Evolutionary conservation across 2,797 vertebrate genomes (phyloP).

Genomic region (Nasua narica): DNA sequence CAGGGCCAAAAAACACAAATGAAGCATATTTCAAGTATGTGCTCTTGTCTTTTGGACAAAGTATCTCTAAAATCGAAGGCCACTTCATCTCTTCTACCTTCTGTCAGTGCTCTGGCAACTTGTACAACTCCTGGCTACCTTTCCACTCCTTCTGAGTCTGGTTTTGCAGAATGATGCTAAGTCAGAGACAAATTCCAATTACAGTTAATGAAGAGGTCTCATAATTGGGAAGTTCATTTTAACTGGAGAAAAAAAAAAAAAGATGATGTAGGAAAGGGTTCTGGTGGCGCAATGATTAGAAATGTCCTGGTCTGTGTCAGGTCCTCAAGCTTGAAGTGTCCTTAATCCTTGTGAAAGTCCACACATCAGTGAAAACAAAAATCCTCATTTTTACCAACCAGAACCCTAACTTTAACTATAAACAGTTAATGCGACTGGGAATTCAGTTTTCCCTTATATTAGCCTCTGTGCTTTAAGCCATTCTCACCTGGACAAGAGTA

Average conservation of each 20-base stretch:
- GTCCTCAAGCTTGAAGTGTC: neutral
- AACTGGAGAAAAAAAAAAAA: neutral
- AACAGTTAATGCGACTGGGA: neutral
- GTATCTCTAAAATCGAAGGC: neutral
- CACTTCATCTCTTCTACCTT: neutral
- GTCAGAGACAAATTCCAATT: neutral
- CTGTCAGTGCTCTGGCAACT: neutral
- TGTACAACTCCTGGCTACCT: neutral
- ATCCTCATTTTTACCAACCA: neutral
- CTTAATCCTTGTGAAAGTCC: neutral
- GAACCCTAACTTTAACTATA: neutral
- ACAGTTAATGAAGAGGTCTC: neutral
- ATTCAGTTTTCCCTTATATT: neutral
- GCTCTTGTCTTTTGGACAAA: neutral
- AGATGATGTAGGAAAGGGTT: neutral
- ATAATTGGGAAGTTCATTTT: neutral
- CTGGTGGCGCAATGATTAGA: neutral
- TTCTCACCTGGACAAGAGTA: neutral
- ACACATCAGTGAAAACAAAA: neutral
- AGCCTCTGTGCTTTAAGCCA: neutral
- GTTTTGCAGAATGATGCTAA: neutral
- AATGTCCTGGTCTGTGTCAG: neutral
- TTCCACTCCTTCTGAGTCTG: neutral
- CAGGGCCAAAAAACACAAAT: neutral
- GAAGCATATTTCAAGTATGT: neutral